phyloP scores from a whole-genome alignment of 2,888 invertebrate genomes.

The Elysia crispata region DNA sequence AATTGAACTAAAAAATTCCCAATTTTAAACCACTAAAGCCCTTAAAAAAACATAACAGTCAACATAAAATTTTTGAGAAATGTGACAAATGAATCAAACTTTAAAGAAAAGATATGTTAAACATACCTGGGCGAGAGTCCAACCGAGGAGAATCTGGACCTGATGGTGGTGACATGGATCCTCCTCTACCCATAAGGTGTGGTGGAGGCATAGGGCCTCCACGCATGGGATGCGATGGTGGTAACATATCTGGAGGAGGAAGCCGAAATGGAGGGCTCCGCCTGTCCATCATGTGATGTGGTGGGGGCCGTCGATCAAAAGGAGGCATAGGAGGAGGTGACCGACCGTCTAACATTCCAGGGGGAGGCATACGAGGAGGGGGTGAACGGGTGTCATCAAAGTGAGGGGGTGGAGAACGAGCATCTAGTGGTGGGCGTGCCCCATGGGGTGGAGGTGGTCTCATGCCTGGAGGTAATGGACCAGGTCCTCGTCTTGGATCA shows the following conservation, averaged over 20 bases:
- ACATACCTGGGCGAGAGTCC: slow-evolving; percentile 29
- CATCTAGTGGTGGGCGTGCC: slow-evolving; percentile 26
- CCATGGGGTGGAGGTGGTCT: slow-evolving; percentile 35
- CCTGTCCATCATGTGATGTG: slow-evolving; percentile 44
- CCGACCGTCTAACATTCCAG: slow-evolving; percentile 43
- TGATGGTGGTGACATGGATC: slow-evolving; percentile 32
- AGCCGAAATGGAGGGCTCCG: slow-evolving; percentile 44
- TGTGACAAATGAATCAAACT: no score
- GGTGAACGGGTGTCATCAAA: slow-evolving; percentile 34
- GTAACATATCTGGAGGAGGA: slow-evolving; percentile 47
- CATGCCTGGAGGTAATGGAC: slow-evolving; percentile 37
- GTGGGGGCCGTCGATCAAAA: slow-evolving; percentile 45
- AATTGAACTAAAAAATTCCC: no score
- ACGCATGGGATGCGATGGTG: slow-evolving; percentile 31
- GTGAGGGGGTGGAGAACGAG: slow-evolving; percentile 35
- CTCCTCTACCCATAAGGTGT: slow-evolving; percentile 9
- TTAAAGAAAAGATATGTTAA: no score
- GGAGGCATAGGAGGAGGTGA: slow-evolving; percentile 48
- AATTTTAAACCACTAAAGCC: no score
- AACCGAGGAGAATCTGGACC: slow-evolving; percentile 38
- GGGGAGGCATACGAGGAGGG: slow-evolving; percentile 39
- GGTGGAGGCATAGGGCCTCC: slow-evolving; percentile 40
- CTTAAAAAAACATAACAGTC: no score
- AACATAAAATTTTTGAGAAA: no score
- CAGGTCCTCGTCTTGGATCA: slow-evolving; percentile 31